phyloP scores from a whole-genome alignment of 1,140 invertebrate genomes.

The Aricia agestis region DNA sequence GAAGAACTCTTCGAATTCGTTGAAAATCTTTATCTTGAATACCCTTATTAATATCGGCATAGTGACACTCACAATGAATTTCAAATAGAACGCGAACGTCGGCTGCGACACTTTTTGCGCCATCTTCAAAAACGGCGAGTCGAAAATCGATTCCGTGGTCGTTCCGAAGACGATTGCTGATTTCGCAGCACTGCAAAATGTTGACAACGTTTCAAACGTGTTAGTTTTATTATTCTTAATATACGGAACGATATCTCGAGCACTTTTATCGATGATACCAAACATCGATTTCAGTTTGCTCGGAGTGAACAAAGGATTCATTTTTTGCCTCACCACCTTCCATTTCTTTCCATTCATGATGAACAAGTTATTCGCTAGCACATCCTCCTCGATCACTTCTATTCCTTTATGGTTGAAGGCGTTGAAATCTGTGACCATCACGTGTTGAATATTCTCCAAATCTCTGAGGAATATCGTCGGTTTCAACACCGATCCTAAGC shows the following conservation, averaged over 20 bases:
- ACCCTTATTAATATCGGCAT: conserved; percentile 24
- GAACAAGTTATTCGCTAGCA: conserved; percentile 76
- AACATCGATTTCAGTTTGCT: conserved; percentile 71
- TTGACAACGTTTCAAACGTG: conserved; percentile 26
- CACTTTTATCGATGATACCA: conserved; percentile 49
- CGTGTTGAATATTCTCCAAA: conserved; percentile 50
- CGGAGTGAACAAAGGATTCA: conserved; percentile 66
- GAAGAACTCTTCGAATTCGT: conserved; percentile 38
- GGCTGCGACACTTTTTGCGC: conserved; percentile 24
- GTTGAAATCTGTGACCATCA: conserved; percentile 67
- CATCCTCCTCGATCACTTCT: conserved; percentile 70
- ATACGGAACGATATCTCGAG: conserved; percentile 40
- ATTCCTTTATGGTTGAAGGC: conserved; percentile 70
- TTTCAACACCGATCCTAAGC: conserved; percentile 52
- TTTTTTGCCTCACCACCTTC: conserved; percentile 61
- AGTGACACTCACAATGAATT: conserved; percentile 18
- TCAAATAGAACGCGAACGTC: background rate
- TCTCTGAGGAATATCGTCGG: conserved; percentile 60
- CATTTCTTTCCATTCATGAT: conserved; percentile 57
- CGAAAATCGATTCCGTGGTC: conserved; percentile 35
- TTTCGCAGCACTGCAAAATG: conserved; percentile 38
- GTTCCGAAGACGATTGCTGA: conserved; percentile 42
- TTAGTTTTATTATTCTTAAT: conserved; percentile 35
- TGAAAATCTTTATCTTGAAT: conserved; percentile 37
- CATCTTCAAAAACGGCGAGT: conserved; percentile 42